Conservation (phyloP, 2,797 vertebrate species). For the Hozukius guyotensis region DNA sequence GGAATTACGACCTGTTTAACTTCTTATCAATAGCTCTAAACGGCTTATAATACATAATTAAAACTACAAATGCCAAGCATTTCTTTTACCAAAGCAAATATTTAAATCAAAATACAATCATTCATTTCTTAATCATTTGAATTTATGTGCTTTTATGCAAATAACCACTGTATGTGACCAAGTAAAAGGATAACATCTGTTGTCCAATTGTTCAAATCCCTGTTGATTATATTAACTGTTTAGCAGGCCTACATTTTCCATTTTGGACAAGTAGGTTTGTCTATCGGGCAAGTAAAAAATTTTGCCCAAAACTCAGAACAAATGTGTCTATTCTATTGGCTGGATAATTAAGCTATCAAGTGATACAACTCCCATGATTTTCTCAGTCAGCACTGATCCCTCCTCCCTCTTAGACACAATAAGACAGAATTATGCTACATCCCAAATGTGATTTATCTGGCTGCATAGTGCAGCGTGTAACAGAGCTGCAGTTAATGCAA, state of each 20-base stretch:
- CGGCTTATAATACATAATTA: not conserved
- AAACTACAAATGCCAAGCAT: not conserved
- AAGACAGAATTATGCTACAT: constrained; percentile 42
- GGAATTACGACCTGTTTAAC: too few species aligned
- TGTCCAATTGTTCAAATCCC: too few species aligned
- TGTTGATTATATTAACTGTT: too few species aligned
- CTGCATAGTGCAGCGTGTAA: constrained; percentile 7
- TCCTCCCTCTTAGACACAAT: constrained; percentile 38
- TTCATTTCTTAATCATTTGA: too few species aligned
- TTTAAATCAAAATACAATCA: too few species aligned
- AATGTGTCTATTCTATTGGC: constrained; percentile 33
- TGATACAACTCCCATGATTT: constrained; percentile 40
- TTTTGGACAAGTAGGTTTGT: too few species aligned
- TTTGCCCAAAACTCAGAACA: not conserved
- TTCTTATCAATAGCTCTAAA: not conserved
- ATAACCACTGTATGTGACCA: too few species aligned
- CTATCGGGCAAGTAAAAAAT: too few species aligned
- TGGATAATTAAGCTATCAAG: constrained; percentile 54
- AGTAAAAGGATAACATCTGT: too few species aligned
- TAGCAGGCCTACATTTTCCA: too few species aligned
- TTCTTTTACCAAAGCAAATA: not conserved
- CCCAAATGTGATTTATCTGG: constrained; percentile 54
- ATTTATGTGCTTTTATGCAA: too few species aligned
- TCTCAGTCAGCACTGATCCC: constrained; percentile 34
- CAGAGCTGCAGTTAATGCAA: constrained; percentile 50